phyloP scores from a whole-genome alignment of 2,888 invertebrate genomes.

The Lasiommata megera region DNA sequence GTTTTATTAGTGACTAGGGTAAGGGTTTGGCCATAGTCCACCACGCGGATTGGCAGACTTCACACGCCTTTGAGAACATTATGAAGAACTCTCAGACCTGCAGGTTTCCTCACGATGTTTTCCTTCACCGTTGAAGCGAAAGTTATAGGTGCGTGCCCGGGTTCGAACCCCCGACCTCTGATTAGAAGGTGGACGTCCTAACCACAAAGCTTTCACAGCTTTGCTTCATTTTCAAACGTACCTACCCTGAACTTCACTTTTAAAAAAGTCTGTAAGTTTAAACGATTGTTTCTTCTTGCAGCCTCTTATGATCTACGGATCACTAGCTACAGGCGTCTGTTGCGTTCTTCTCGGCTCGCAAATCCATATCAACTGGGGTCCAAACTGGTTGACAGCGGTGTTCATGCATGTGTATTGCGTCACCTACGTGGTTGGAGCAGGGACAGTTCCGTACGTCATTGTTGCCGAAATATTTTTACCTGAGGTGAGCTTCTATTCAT shows the following conservation, averaged over 20 bases:
- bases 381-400: conserved; percentile 36
- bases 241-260: not conserved
- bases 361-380: conserved; percentile 38
- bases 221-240: no score
- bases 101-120: no score
- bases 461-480: conserved; percentile 36
- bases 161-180: no score
- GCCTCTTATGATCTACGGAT: conserved; percentile 41
- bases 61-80: no score
- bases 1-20: no score
- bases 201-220: no score
- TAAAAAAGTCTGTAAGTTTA: not conserved
- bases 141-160: no score
- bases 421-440: conserved; percentile 28
- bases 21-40: no score
- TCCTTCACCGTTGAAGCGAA: no score
- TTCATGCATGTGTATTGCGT: conserved; percentile 35
- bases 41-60: no score
- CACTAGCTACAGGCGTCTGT: conserved; percentile 32
- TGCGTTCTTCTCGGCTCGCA: conserved; percentile 38
- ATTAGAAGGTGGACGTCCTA: no score
- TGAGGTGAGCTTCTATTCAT: conserved; percentile 25
- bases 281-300: conserved; percentile 15
- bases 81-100: no score
- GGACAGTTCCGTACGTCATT: conserved; percentile 32